Conservation (phyloP, 2,888 invertebrate genomes). For the Drosophila kanekoi region DNA sequence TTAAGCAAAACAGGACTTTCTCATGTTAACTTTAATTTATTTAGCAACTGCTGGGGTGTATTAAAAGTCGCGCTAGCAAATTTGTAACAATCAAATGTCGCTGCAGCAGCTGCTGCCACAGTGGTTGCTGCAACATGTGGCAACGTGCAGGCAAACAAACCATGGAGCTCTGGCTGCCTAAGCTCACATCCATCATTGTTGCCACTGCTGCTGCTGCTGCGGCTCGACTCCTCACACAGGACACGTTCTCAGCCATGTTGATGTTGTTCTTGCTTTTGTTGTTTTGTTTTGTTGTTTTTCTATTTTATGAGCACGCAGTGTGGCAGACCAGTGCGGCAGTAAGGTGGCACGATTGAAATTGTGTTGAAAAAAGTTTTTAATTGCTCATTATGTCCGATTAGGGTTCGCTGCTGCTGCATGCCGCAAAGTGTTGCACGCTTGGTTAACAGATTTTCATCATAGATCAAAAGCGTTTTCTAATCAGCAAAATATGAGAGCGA, state of each 20-base stretch:
- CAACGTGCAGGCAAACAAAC: slow-evolving; percentile 23
- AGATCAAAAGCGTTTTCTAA: slow-evolving; percentile 71
- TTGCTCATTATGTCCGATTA: slow-evolving; percentile 73
- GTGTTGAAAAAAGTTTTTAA: slow-evolving; percentile 63
- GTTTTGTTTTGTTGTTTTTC: not conserved
- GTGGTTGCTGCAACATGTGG: slow-evolving; percentile 51
- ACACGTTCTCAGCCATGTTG: slow-evolving; percentile 23
- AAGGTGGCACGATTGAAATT: slow-evolving; percentile 41
- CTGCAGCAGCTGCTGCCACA: slow-evolving; percentile 2
- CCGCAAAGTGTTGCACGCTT: slow-evolving; percentile 63
- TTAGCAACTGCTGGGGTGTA: not conserved
- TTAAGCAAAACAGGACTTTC: not conserved
- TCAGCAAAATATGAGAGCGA: slow-evolving; percentile 42
- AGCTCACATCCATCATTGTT: slow-evolving; percentile 44
- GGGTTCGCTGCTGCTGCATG: slow-evolving; percentile 53
- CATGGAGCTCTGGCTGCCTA: slow-evolving; percentile 19
- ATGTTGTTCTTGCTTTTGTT: slow-evolving; percentile 8
- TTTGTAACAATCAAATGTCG: slow-evolving; percentile 17
- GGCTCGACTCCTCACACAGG: slow-evolving; percentile 22
- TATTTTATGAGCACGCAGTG: slow-evolving; percentile 22
- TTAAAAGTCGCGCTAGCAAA: not conserved
- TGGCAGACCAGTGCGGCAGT: slow-evolving; percentile 11
- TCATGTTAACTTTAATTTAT: not conserved
- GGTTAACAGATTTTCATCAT: slow-evolving; percentile 61
- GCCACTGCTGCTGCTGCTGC: slow-evolving; percentile 15